A percentile compares a stretch with the other conserved stretches of the same genome.
These are phyloP conservation scores for Bos taurus DNA, from an alignment of 2,113 vertebrate species.

Conservation along the genomic window ARS-UCD2.0 NC_037346.1:47760001-47760500, in stretches of 20 bases:
- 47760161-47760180: background rate
- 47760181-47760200: background rate
- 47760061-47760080: conserved; percentile 31
- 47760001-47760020: background rate
- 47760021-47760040: background rate
- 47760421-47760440: conserved; percentile 18
- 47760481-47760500: background rate
- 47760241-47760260: conserved; percentile 51
- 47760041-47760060: background rate
- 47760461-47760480: background rate
- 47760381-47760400: conserved; percentile 41
- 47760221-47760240: background rate
- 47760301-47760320: background rate
- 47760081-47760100: background rate
- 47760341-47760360: background rate
- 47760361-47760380: background rate
- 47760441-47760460: background rate
- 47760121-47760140: background rate
- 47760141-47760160: background rate
- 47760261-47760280: conserved; percentile 37
- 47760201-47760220: background rate
- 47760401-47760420: background rate
- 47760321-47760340: background rate
- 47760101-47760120: background rate
- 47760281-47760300: background rate